Base-by-base conservation (phyloP, 2,888 invertebrate genomes). In the Amorpha juglandis region DNA sequence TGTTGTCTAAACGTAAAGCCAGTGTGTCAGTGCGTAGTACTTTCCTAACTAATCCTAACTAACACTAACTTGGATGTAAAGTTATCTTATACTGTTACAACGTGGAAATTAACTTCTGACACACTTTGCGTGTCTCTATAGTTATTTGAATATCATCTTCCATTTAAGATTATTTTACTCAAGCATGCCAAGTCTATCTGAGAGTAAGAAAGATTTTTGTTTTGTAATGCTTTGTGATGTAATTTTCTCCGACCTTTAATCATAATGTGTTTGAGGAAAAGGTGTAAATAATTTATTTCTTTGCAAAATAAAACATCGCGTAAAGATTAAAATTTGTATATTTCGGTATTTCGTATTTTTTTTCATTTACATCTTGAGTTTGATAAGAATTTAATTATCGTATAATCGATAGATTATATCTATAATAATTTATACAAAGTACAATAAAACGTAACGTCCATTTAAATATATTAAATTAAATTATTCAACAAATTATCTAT, bases 251-350 rank as follows among this genome's bases (percentile, higher is more conserved):
- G n/a, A 42, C 27, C 27, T 27, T 27, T 4, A 4, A 27, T 4
- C 4, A n/a, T n/a, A n/a, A 11, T 7, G 42, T 42, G 42, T 9
- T 7, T 42, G 42, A 42, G 42, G n/a, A n/a, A 42, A 8, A 9
- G 27, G 27, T 3, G 27, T 27, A 27, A 27, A 27, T 27, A 27
- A 27, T 4, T 3, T 53, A 35, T 7, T 3, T 14, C 14, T n/a
- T 12, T 8, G 33, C 33, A 16, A 64, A 62, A 62, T 62, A 62
- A 62, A 38, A 63, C 16, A 62, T 38, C 27, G 14, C 6, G n/a
- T 73, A 91, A 92, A 92, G 92, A 93, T 92, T 92, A 91, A 92
- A 92, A 92, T 91, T 92, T 93, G 92, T 93, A 92, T 93, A 93
- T 92, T n/a, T 89, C 92, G 93, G 92, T 92, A 92, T 92, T 90